A percentile compares a stretch with the other conserved stretches of the same genome.
phyloP scores from a whole-genome alignment of 2,888 invertebrate genomes.

The Tipula helvola region DNA sequence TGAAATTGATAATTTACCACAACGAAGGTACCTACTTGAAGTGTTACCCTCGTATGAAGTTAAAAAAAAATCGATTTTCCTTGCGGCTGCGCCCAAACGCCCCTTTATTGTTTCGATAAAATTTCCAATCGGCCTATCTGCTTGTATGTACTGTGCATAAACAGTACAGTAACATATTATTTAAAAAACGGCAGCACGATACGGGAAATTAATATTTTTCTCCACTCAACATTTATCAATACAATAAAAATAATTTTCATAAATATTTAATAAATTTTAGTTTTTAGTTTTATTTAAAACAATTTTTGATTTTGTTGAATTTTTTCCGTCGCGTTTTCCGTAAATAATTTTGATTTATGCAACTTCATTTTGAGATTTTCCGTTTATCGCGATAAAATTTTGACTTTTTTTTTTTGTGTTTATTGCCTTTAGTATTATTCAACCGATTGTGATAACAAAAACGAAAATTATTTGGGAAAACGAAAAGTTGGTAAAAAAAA shows the following conservation, averaged over 20 bases:
- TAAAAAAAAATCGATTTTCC: not conserved
- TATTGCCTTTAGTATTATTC: not conserved
- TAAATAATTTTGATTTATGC: not conserved
- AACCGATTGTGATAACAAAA: not conserved
- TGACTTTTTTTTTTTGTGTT: not conserved
- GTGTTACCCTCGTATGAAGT: not conserved
- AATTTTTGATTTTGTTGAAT: not conserved
- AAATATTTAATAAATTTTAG: not conserved
- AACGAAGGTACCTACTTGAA: not conserved
- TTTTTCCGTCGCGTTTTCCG: not conserved
- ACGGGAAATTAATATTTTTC: not conserved
- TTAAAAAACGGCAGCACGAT: not conserved
- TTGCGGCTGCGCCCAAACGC: not conserved
- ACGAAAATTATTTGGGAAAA: not conserved
- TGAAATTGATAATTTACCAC: not conserved
- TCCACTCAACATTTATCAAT: not conserved
- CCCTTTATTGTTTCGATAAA: not conserved
- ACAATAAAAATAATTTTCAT: not conserved
- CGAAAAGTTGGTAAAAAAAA: not conserved
- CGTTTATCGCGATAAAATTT: not conserved
- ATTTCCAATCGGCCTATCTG: not conserved
- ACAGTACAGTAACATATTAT: not conserved
- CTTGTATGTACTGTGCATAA: too few relatives aligned
- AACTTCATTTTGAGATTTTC: not conserved
- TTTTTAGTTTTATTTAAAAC: not conserved